Evolutionary conservation across 2,113 vertebrate genomes (phyloP), one percentile per base, ranked within the genome.

Genomic region (Elephas maximus): DNA sequence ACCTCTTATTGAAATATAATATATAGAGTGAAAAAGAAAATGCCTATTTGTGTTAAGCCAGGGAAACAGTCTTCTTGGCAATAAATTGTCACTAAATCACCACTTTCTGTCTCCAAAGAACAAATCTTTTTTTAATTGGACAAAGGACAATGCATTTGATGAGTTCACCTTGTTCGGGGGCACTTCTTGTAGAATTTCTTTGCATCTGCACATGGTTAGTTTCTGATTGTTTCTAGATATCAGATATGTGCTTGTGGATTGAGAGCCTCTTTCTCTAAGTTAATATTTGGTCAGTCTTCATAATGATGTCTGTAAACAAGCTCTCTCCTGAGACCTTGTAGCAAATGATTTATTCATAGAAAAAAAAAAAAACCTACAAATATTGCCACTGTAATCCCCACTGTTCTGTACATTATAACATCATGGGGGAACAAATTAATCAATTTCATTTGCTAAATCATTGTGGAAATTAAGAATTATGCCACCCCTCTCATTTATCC

Each of bases 401-500:
- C 48, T 51, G 57, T 67, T 73, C 20, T 84, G 1, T 92, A 73
- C 51, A 0, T 57, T 95, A 60, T 83, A 84, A 87, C 18, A 5
- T 91, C 76, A 81, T 41, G 45, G 18, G 8, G 78, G 8, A 78
- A 41, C 20, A 51, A 83, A 44, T 15, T 9, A 53, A 62, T 48
- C 2, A 0, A 21, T 80, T 83, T 24, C 1, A 12, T 94, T 94
- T 95, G 24, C 65, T 62, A 62, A 84, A 14, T 90, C 44, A 23
- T 88, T 95, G 93, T 93, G 79, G 91, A 97, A 97, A 76, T 71
- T 48, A 95, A 96, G 11, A 92, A 41, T 94, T 85, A 45, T 28
- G 12, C 33, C 20, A n/a, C 0, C 10, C 5, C 6, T 93, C 21
- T 89, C 28, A 60, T 73, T 90, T 91, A 18, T 20, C 44, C 15